Percentiles rank a stretch among this genome's conserved stretches.
Conservation (phyloP, 2,888 invertebrate genomes). For the Rhagonycha fulva region DNA sequence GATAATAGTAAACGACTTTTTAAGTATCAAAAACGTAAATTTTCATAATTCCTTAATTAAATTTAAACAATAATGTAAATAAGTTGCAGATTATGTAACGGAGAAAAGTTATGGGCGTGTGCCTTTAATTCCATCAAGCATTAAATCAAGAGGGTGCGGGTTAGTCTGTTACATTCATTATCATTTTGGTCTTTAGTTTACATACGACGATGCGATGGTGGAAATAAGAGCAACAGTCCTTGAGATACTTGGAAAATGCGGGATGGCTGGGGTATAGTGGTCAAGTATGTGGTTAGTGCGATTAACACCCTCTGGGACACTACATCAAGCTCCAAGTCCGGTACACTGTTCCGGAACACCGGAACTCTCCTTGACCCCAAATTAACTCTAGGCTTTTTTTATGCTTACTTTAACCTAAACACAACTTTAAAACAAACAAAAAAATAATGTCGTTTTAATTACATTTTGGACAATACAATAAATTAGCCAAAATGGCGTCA, state of each 20-base stretch:
- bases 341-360: constrained; percentile 15
- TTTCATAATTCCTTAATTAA: not conserved
- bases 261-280: constrained; percentile 15
- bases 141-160: constrained; percentile 14
- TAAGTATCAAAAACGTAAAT: not conserved
- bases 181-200: constrained; percentile 14
- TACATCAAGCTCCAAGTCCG: constrained; percentile 22
- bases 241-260: constrained; percentile 11
- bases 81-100: constrained; percentile 1
- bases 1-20: not conserved
- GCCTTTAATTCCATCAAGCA: not conserved
- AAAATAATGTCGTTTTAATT: not conserved
- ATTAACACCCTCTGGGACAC: constrained; percentile 28
- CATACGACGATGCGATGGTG: constrained; percentile 9
- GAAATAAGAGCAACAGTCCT: constrained; percentile 15
- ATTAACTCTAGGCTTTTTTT: constrained; percentile 2
- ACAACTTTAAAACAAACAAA: not conserved
- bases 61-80: constrained; percentile 3
- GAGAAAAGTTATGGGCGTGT: not conserved
- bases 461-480: not conserved
- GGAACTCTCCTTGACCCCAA: constrained; percentile 15
- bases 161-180: constrained; percentile 12
- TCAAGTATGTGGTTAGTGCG: constrained; percentile 28
- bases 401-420: not conserved
- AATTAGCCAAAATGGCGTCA: not conserved